Evolutionary conservation across 2,888 invertebrate genomes (phyloP).

Genomic region (Poecilus cupreus): DNA sequence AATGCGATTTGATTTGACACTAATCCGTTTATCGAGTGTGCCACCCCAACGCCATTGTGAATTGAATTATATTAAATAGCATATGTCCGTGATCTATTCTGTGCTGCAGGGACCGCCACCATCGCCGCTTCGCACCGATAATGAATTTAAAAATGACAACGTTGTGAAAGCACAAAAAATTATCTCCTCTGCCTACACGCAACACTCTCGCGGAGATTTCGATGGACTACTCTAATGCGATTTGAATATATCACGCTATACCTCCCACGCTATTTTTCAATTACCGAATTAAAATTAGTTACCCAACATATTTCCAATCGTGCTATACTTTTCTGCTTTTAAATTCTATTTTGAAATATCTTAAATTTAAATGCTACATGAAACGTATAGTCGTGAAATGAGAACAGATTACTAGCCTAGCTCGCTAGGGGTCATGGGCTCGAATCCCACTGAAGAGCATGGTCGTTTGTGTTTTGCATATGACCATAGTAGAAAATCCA

Average conservation of each 20-base stretch:
- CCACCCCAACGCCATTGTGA: conserved; percentile 72
- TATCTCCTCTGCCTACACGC: conserved; percentile 35
- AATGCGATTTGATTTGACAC: conserved; percentile 75
- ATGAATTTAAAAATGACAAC: conserved; percentile 65
- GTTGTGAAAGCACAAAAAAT: conserved; percentile 45
- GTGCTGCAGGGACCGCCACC: conserved; percentile 63
- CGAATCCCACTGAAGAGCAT: too few relatives aligned
- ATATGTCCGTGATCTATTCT: conserved; percentile 70
- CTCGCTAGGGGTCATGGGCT: too few relatives aligned
- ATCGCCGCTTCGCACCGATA: conserved; percentile 60
- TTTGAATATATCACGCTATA: neutral
- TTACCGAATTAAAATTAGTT: neutral
- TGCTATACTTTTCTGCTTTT: too few relatives aligned
- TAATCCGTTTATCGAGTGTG: conserved; percentile 74
- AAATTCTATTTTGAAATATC: too few relatives aligned
- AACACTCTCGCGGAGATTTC: neutral
- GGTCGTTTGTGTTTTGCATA: too few relatives aligned
- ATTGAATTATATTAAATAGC: conserved; percentile 74
- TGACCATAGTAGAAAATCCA: too few relatives aligned
- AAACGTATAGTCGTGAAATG: too few relatives aligned
- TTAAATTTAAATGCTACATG: too few relatives aligned
- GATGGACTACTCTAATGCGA: neutral
- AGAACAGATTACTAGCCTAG: too few relatives aligned
- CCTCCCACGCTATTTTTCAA: conserved; percentile 32
- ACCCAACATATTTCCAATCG: neutral